Conservation (phyloP, 2,797 vertebrate genomes). For the Natrix natrix region DNA sequence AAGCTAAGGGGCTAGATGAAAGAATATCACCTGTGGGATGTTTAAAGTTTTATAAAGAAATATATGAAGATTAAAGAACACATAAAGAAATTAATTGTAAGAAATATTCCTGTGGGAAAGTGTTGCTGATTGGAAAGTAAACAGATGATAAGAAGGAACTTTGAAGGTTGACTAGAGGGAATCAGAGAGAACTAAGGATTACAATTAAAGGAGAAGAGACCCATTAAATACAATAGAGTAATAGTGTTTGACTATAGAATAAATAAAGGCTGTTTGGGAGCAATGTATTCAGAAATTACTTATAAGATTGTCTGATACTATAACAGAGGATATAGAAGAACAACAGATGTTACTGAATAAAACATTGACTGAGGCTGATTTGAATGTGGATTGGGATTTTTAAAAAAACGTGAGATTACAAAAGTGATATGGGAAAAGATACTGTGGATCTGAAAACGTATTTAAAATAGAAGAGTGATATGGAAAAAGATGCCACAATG, state of each 20-base stretch:
- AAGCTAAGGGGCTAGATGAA: neutral
- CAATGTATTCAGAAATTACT: neutral
- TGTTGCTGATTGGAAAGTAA: neutral
- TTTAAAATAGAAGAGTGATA: neutral
- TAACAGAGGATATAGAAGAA: neutral
- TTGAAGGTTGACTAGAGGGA: neutral
- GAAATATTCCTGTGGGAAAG: neutral
- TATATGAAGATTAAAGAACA: neutral
- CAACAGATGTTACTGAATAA: neutral
- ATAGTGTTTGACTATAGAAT: neutral
- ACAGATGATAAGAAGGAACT: neutral
- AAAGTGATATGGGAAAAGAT: neutral
- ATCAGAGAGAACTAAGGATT: neutral
- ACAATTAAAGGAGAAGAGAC: neutral
- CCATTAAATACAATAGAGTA: neutral
- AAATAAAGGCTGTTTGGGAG: neutral
- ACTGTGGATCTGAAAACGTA: neutral
- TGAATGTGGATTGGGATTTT: neutral
- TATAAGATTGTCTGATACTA: neutral
- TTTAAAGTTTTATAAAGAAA: neutral
- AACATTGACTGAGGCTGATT: neutral
- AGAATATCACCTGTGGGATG: neutral
- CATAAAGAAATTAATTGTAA: neutral
- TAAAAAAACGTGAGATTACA: neutral
- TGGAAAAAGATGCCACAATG: neutral